Conservation (phyloP, 2,113 vertebrate genomes). For the Burhinus bistriatus region DNA sequence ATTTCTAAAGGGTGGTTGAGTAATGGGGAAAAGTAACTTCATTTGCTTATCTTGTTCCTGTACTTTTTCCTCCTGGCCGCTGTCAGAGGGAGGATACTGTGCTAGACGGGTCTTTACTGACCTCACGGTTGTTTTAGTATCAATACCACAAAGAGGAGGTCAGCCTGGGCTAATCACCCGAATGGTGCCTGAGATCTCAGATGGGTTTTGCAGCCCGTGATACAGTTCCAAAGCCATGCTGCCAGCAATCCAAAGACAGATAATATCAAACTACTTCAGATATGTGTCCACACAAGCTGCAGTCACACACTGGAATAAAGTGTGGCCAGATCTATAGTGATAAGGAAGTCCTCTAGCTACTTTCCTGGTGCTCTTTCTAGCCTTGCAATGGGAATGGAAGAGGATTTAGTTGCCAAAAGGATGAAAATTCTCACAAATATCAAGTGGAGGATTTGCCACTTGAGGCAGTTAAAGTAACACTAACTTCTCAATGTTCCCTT, state of each 20-base stretch:
- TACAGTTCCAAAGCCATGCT: neutral
- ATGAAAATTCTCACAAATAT: neutral
- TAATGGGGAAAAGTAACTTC: neutral
- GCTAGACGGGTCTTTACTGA: neutral
- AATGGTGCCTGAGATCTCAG: neutral
- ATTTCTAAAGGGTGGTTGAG: neutral
- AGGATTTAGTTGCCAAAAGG: neutral
- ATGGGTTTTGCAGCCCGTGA: neutral
- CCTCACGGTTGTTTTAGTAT: neutral
- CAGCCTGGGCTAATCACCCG: neutral
- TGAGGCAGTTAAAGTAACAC: neutral
- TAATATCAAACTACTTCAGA: neutral
- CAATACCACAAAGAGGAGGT: neutral
- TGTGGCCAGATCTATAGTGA: neutral
- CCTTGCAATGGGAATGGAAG: neutral
- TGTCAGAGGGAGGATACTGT: neutral
- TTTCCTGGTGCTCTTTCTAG: neutral
- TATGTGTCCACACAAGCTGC: neutral
- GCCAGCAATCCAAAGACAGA: neutral
- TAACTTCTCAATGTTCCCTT: neutral
- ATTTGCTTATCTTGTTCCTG: neutral
- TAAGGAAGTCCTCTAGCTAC: neutral
- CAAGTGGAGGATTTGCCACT: neutral
- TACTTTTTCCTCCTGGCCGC: neutral
- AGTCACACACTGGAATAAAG: neutral